Evolutionary conservation across 2,888 invertebrate genomes (phyloP).

Genomic region (Synergus gifuensis): DNA sequence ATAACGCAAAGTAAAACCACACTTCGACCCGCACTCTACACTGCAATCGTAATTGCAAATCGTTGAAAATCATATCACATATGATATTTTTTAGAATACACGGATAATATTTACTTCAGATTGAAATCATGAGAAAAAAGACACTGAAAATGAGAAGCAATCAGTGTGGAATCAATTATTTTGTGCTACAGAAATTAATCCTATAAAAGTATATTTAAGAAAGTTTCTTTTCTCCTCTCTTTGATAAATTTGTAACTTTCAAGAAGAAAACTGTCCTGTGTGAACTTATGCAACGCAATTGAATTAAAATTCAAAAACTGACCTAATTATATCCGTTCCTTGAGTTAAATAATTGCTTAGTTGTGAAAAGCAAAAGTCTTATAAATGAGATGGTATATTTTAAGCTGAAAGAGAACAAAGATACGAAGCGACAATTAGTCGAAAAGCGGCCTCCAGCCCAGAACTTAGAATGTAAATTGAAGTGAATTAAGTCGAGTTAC

Average conservation of each 20-base stretch:
- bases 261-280: background rate
- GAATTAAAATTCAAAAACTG: slow-evolving; percentile 25
- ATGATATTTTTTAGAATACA: slow-evolving; percentile 49
- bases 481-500: slow-evolving; percentile 40
- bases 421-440: slow-evolving; percentile 34
- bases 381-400: slow-evolving; percentile 27
- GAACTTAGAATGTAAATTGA: slow-evolving; percentile 38
- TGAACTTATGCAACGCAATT: background rate
- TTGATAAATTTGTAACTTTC: background rate
- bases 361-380: background rate
- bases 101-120: slow-evolving; percentile 57
- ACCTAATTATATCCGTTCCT: slow-evolving; percentile 15
- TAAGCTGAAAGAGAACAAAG: slow-evolving; percentile 23
- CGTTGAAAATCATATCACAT: too few species aligned
- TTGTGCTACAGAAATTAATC: too few species aligned
- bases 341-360: background rate
- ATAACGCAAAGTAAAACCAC: slow-evolving; percentile 65
- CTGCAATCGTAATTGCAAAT: slow-evolving; percentile 53
- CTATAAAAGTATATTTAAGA: too few species aligned
- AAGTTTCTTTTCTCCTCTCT: background rate
- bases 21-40: slow-evolving; percentile 60
- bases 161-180: too few species aligned
- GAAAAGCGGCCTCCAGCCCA: slow-evolving; percentile 26
- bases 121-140: too few species aligned
- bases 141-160: too few species aligned